phyloP scores from a whole-genome alignment of 2,888 invertebrate species.

The Mythimna ferrago region DNA sequence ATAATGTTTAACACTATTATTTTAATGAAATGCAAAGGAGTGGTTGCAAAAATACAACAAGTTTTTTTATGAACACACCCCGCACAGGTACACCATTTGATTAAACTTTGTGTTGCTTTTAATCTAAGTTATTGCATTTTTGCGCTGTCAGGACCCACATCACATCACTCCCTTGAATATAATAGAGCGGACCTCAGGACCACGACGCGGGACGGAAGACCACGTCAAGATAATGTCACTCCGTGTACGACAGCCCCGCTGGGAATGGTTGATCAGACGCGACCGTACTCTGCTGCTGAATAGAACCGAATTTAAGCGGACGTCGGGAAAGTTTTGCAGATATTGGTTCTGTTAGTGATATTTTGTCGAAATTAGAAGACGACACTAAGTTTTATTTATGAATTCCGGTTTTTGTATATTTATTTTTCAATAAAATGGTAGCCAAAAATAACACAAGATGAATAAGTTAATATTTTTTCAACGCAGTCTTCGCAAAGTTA shows the following conservation, averaged over 20 bases:
- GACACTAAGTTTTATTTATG: not conserved
- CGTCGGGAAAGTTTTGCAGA: conserved; percentile 13
- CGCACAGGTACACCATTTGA: not conserved
- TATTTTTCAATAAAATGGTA: not conserved
- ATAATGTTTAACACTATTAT: not conserved
- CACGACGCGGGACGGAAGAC: conserved; percentile 36
- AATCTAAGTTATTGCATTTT: not conserved
- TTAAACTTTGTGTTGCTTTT: not conserved
- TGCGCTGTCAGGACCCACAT: not conserved
- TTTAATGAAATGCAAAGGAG: conserved; percentile 25
- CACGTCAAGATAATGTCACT: conserved; percentile 61
- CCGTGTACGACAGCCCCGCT: conserved; percentile 8
- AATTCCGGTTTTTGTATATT: not conserved
- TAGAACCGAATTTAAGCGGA: not conserved
- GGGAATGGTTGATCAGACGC: conserved; percentile 8
- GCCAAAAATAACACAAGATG: conserved; percentile 1
- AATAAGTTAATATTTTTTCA: not conserved
- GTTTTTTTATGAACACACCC: not conserved
- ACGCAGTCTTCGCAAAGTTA: not conserved
- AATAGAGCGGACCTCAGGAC: conserved; percentile 10
- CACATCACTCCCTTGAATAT: conserved; percentile 19
- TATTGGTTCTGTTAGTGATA: not conserved
- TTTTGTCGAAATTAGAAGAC: not conserved
- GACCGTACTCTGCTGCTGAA: not conserved
- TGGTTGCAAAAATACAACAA: conserved; percentile 15